Base-by-base conservation (phyloP, 2,113 vertebrate species). In the Myotis davidii region DNA sequence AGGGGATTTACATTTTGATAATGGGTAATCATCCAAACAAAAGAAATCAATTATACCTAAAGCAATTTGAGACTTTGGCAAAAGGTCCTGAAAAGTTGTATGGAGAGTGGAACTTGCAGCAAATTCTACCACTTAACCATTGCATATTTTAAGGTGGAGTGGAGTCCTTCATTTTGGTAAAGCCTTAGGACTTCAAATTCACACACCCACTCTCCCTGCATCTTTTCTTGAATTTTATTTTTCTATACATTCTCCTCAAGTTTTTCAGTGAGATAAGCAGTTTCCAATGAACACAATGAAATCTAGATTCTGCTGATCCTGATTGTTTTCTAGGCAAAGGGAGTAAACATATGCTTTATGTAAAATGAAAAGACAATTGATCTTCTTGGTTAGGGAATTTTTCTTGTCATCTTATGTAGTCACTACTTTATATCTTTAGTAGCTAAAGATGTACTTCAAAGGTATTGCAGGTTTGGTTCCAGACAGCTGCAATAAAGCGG, bases 351-450 rank as follows among this genome's bases (percentile, higher is more conserved):
- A 81, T n/a, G 91, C 42, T 29, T 86, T 42, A 69, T 34, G 13
- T 86, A 81, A 95, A 79, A 76, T 76, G 6, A 18, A 86, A 52
- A 42, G 17, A 16, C 61, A 93, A 77, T 48, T 74, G n/a, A 88
- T 90, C 72, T 89, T 85, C 37, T 88, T 82, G 17, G 23, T 25
- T 72, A 90, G 4, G 29, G 52, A 77, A 48, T 85, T 95, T 88
- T 87, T 18, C 23, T 76, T 90, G 13, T 73, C 48, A 91, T 29
- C 32, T 77, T 69, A 90, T 52, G 9, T 93, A 88, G 59, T 69
- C 27, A 88, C 13, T 76, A 95, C 69, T 84, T 94, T 73, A 52
- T 82, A 78, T 77, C 45, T 94, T 96, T n/a, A n/a, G 12, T 64
- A 92, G 45, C 32, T 95, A 27, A 64, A 59, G 34, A 25, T 81